phyloP scores from a whole-genome alignment of 2,113 vertebrate genomes.

The Erythrocercus mccallii region DNA sequence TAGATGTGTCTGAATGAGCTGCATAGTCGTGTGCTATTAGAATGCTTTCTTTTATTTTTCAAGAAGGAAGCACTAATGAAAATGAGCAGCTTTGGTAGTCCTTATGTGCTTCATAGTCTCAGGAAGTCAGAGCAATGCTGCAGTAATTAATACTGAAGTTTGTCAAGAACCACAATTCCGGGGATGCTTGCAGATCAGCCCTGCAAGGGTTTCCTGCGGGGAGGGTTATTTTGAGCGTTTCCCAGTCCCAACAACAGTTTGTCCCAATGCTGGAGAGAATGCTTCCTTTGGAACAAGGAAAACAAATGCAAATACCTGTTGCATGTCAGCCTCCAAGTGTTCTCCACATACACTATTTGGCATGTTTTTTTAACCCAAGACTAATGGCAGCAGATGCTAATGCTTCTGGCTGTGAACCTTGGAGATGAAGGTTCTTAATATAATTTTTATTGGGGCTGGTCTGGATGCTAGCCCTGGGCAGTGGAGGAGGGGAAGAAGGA shows the following conservation, averaged over 20 bases:
- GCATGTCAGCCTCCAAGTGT: background rate
- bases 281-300: background rate
- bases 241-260: background rate
- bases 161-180: background rate
- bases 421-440: background rate
- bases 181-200: background rate
- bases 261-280: background rate
- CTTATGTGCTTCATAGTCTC: background rate
- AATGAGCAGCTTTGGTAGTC: background rate
- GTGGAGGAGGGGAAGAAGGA: background rate
- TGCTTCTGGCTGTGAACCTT: background rate
- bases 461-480: background rate
- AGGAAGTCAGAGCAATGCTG: background rate
- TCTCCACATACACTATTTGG: background rate
- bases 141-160: background rate
- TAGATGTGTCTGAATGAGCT: background rate
- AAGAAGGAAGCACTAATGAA: background rate
- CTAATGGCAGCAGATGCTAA: background rate
- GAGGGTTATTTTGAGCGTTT: background rate
- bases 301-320: background rate
- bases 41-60: background rate
- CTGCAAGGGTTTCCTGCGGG: background rate
- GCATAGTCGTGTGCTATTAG: background rate
- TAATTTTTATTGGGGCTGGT: background rate
- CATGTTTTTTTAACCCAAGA: background rate